Base-by-base conservation (phyloP, 1,140 invertebrate species). In the Zaprionus ornatus region DNA sequence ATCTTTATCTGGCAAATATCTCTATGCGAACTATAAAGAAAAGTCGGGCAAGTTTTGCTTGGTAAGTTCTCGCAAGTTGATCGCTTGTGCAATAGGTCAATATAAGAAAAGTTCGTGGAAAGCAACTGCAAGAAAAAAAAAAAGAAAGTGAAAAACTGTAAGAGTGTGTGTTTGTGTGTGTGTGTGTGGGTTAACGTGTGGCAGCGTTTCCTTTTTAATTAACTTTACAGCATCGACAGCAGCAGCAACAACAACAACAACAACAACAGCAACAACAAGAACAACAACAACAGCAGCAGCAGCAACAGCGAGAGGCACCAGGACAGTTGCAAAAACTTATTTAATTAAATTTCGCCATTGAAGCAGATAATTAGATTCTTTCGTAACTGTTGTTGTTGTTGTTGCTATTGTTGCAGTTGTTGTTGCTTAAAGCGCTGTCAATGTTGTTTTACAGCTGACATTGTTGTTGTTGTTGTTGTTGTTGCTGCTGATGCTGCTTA, bases 271-370 rank as follows among this genome's bases (percentile, higher is more conserved):
- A 25, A 48, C 70, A 73, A 7, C 40, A 45, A n/a, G n/a, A 67
- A 56, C 59, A 29, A 21, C 19, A 52, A 52, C 60, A 62, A 57
- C 25, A 48, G 27, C 61, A 70, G 27, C 74, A 25, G 50, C 70
- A 73, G n/a, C 40, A 45, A n/a, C n/a, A 37, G 13, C 35, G n/a
- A 45, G 40, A 2, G 40, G 40, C 40, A 45, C 2, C 40, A 45
- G 40, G 40, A 69, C 66, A 82, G 73, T 82, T 87, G 70, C 80
- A 83, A 59, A 80, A 87, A 88, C 84, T 87, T 87, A 88, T 87
- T 88, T 87, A 87, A 87, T 87, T 87, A 87, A 87, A 78, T 78
- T 88, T 80, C 65, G 82, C 80, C 84, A 87, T 87, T 87, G 84
- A 88, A 73, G 84, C 84, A 80, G 84, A 78, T 88, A 87, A 87